A percentile compares a stretch with the other conserved stretches of the same genome.
Evolutionary conservation across 1,140 invertebrate species (phyloP).

Genomic region (Helicoverpa zea): DNA sequence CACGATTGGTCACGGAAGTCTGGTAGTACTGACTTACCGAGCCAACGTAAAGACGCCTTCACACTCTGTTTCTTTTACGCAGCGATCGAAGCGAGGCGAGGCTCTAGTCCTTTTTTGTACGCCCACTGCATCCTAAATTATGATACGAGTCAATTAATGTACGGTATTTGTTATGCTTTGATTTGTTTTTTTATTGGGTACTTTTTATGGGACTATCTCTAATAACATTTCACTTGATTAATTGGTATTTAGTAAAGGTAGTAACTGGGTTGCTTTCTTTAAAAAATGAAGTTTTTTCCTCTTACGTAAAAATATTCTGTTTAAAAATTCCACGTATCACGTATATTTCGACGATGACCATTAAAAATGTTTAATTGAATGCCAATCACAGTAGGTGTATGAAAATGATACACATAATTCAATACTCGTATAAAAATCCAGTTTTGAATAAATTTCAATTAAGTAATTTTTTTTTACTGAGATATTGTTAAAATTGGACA

Average conservation of each 20-base stretch:
- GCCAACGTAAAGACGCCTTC: constrained; percentile 43
- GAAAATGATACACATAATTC: not conserved
- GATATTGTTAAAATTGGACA: no score
- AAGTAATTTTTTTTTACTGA: no score
- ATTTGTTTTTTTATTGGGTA: not conserved
- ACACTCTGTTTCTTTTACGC: constrained; percentile 46
- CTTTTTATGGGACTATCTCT: not conserved
- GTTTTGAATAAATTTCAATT: no score
- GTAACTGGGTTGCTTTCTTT: no score
- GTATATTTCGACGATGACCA: not conserved
- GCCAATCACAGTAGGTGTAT: not conserved
- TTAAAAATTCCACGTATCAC: not conserved
- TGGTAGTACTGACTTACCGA: constrained; percentile 46
- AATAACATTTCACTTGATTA: no score
- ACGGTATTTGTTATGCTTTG: constrained; percentile 19
- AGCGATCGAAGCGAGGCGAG: not conserved
- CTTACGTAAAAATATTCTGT: not conserved
- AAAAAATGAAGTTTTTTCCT: no score
- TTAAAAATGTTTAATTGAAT: constrained; percentile 4
- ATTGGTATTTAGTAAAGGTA: no score
- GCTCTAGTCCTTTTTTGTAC: constrained; percentile 1
- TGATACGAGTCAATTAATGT: constrained; percentile 32
- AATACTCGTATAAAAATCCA: not conserved
- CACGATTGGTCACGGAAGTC: constrained; percentile 83
- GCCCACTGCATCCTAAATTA: constrained; percentile 36